A percentile compares a stretch with the other conserved stretches of the same genome.
phyloP scores from a whole-genome alignment of 1,140 invertebrate species.

The Lordiphosa stackelbergi region DNA sequence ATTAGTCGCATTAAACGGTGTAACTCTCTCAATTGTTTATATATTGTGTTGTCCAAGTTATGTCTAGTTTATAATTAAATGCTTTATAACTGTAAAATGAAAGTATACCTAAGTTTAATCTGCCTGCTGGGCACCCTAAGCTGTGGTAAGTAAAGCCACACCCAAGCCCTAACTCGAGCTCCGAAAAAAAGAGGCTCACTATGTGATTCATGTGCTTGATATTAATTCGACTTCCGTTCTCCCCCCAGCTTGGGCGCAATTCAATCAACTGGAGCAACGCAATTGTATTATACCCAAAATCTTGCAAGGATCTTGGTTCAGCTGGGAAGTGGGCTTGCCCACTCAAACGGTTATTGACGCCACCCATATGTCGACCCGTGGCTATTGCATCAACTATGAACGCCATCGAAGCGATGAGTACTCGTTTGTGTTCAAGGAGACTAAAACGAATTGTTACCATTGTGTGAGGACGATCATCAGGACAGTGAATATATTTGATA shows the following conservation, averaged over 20 bases:
- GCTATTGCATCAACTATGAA: conserved; percentile 84
- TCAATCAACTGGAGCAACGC: conserved; percentile 42
- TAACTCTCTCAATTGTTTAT: conserved; percentile 5
- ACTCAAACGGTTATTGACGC: conserved; percentile 90
- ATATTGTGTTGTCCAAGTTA: conserved; percentile 43
- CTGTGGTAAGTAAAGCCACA: conserved; percentile 60
- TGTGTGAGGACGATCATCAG: conserved; percentile 91
- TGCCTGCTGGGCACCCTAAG: conserved; percentile 31
- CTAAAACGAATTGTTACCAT: conserved; percentile 84
- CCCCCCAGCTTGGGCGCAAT: background rate
- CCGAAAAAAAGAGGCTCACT: conserved; percentile 15
- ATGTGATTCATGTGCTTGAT: conserved; percentile 48
- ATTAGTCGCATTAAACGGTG: background rate
- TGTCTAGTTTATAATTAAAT: conserved; percentile 26
- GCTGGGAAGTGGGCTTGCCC: conserved; percentile 91
- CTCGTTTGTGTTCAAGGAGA: conserved; percentile 87
- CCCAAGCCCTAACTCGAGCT: conserved; percentile 29
- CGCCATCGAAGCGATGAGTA: conserved; percentile 89
- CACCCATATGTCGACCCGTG: conserved; percentile 84
- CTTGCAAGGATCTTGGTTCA: conserved; percentile 92
- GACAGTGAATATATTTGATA: conserved; percentile 93
- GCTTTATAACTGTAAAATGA: conserved; percentile 27
- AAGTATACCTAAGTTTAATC: conserved; percentile 24
- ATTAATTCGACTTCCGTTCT: conserved; percentile 4
- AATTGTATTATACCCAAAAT: conserved; percentile 84